Conservation (phyloP, 2,888 invertebrate species). For the Acanthosepion lycidas region DNA sequence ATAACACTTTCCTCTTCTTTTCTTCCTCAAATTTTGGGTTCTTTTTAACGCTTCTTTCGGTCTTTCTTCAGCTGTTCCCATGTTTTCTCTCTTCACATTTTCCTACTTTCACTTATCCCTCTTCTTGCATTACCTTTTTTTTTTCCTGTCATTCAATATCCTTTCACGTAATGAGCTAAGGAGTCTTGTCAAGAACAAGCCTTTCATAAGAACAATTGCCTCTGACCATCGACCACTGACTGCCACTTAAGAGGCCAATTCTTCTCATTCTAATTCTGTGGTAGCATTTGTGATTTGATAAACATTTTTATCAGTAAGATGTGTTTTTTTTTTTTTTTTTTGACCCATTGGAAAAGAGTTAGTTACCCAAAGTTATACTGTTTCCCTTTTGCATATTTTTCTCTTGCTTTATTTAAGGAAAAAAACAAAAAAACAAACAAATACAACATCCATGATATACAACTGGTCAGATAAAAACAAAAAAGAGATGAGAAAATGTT, state of each 20-base stretch:
- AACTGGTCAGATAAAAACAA: not conserved
- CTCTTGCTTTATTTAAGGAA: not conserved
- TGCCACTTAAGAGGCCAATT: conserved; percentile 22
- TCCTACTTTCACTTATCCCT: not conserved
- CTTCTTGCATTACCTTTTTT: not conserved
- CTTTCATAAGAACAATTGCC: not conserved
- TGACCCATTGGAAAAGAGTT: not conserved
- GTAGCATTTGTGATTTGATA: conserved; percentile 22
- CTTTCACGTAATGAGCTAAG: not conserved
- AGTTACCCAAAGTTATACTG: not conserved
- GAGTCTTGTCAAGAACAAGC: conserved; percentile 8
- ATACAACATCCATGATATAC: not conserved
- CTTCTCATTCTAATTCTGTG: not conserved
- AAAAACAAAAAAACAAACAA: not conserved
- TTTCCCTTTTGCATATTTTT: not conserved
- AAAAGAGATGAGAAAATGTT: not conserved
- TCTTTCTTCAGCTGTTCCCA: not conserved
- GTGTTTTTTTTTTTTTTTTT: not conserved
- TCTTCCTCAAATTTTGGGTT: not conserved
- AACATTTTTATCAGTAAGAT: not conserved
- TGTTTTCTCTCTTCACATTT: not conserved
- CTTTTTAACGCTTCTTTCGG: not conserved
- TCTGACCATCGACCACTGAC: conserved; percentile 33
- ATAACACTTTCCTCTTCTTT: not conserved
- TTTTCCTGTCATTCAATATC: not conserved